Evolutionary conservation across 2,113 vertebrate genomes (phyloP).

Genomic region (Dipodomys ordii): DNA sequence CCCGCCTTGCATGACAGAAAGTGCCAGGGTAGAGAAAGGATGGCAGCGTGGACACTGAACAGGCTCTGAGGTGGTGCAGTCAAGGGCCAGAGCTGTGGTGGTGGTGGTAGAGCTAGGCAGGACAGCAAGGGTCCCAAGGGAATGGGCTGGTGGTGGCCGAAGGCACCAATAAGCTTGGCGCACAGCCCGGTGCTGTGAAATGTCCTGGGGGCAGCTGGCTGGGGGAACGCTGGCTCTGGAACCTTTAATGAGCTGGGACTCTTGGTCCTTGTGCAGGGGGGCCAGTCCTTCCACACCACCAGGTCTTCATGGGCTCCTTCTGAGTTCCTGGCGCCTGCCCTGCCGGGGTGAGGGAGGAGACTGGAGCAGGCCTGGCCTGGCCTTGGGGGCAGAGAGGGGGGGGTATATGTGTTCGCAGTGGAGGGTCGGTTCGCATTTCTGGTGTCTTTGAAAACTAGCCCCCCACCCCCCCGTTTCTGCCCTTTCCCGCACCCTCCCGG

Average conservation of each 20-base stretch:
- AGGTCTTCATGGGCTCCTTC: background rate
- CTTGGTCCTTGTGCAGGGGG: too few species aligned
- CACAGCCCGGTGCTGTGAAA: background rate
- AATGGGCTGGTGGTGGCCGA: background rate
- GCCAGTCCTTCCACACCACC: background rate
- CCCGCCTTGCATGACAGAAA: slow-evolving; percentile 11
- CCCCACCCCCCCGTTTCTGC: background rate
- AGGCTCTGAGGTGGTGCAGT: background rate
- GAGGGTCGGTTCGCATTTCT: slow-evolving; percentile 26
- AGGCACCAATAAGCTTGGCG: background rate
- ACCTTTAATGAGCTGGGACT: background rate
- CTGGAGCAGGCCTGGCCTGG: background rate
- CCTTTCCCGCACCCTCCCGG: background rate
- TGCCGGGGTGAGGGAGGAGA: background rate
- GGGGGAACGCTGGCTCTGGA: background rate
- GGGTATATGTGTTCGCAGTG: background rate
- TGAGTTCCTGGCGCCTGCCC: background rate
- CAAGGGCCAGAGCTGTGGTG: background rate
- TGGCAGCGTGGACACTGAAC: background rate
- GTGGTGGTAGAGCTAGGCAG: background rate
- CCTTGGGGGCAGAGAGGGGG: background rate
- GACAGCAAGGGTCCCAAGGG: slow-evolving; percentile 1
- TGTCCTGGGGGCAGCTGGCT: background rate
- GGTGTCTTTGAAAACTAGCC: slow-evolving; percentile 55
- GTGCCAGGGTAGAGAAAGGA: background rate